Evolutionary conservation across 2,797 vertebrate species (phyloP).

Genomic region (Odontamblyopus rebecca): DNA sequence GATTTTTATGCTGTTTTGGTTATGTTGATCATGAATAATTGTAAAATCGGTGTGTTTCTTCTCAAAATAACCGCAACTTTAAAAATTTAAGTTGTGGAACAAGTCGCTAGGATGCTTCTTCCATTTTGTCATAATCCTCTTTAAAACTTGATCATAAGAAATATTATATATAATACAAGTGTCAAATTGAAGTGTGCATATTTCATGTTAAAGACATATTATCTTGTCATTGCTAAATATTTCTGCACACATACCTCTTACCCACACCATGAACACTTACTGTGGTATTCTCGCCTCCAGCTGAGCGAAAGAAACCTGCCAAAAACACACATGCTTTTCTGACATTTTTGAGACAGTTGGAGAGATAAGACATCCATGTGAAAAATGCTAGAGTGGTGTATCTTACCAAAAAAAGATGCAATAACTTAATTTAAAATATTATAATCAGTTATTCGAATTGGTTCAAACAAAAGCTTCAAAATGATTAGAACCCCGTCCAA

Average conservation of each 20-base stretch:
- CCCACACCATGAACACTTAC: background rate
- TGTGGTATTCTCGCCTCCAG: constrained; percentile 2
- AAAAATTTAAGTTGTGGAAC: no score
- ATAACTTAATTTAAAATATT: background rate
- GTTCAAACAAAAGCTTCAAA: no score
- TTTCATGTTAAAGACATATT: background rate
- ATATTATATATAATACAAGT: no score
- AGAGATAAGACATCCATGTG: background rate
- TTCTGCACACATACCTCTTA: background rate
- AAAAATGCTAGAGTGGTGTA: background rate
- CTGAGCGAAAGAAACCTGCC: background rate
- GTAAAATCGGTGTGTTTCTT: background rate
- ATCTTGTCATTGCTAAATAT: background rate
- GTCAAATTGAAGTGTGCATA: background rate
- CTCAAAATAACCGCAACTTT: no score
- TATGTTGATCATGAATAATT: background rate
- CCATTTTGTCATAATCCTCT: no score
- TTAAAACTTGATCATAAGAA: background rate
- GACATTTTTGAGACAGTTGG: background rate
- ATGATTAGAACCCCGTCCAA: no score
- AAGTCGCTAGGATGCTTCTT: no score
- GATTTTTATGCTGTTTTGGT: background rate
- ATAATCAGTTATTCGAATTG: no score
- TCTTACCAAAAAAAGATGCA: background rate
- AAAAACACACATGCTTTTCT: background rate